Base-by-base conservation (phyloP, 2,888 invertebrate species). In the Pyrochroa serraticornis region DNA sequence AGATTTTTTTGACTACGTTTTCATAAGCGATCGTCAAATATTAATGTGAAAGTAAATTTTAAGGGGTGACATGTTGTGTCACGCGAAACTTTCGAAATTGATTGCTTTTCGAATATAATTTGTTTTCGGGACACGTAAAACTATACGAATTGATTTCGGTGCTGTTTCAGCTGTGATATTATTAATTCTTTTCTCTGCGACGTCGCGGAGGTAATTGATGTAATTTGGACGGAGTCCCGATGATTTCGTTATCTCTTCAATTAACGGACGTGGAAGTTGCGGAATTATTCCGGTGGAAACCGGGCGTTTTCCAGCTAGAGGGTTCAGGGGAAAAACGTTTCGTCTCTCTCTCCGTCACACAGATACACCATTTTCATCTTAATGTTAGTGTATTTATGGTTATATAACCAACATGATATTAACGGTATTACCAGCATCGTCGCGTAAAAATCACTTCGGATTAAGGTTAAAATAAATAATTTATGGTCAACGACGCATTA, bases 11-110 rank as follows among this genome's bases (percentile, higher is more conserved):
- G n/a, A 48, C 35, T 36, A 22, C 12, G 38, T 55, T 55, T 34
- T 48, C 43, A 36, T 34, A 38, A 14, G 34, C 12, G 31, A 44
- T 38, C 48, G 30, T 56, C 44, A 45, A 56, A 44, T 44, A 49
- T 48, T 55, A 55, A 44, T 60, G 51, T 46, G 39, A 62, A 61
- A 62, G 63, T 63, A 61, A 63, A 65, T 65, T 63, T 58, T 52
- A 39, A 48, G 33, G 22, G 44, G 61, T 49, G 56, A 62, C 61
- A 61, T 61, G 61, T 61, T 59, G 60, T 58, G 60, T 59, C 65
- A 61, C 59, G 57, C 58, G 44, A 61, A 59, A 63, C 57, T 63
- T 62, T 59, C 44, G 22, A 57, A 61, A 61, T 63, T 59, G 63
- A 63, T 63, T 63, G 51, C 58, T 2, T 22, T 5, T 43, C 39